These are phyloP conservation scores for Sparus aurata DNA, from an alignment of 2,797 vertebrate genomes.

Conservation along the genomic window DNA sequence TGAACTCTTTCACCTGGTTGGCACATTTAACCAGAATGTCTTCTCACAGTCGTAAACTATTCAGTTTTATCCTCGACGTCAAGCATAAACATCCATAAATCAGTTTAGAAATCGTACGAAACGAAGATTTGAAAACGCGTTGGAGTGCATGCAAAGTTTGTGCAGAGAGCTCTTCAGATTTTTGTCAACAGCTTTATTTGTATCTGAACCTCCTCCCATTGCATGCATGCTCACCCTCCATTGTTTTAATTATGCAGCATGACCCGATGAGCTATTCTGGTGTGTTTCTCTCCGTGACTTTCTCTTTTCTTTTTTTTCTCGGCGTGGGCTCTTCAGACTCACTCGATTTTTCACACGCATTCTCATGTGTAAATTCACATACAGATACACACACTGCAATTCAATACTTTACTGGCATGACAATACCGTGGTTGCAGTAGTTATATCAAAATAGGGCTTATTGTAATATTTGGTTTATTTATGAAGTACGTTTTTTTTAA, in stretches of 20 bases:
- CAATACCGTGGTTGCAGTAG: no score
- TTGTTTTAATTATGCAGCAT: background rate
- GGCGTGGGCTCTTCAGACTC: background rate
- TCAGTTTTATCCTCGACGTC: background rate
- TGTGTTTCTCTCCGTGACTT: no score
- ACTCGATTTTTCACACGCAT: no score
- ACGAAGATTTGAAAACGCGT: background rate
- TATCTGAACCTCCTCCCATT: background rate
- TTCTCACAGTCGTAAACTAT: background rate
- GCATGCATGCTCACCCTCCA: background rate
- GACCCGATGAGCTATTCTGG: background rate
- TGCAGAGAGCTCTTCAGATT: background rate
- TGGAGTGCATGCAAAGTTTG: background rate
- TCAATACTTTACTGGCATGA: no score
- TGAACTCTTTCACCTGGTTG: background rate
- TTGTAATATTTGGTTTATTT: no score
- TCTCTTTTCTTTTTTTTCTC: no score
- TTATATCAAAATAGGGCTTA: no score
- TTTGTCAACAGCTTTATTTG: background rate
- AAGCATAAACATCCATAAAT: background rate
- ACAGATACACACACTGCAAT: no score
- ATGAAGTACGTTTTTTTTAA: no score
- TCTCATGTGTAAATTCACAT: background rate
- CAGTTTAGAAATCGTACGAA: slow-evolving; percentile 2
- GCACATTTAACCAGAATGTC: background rate